Base-by-base conservation (phyloP, 2,888 invertebrate genomes). In the Mimumesa dahlbomi region DNA sequence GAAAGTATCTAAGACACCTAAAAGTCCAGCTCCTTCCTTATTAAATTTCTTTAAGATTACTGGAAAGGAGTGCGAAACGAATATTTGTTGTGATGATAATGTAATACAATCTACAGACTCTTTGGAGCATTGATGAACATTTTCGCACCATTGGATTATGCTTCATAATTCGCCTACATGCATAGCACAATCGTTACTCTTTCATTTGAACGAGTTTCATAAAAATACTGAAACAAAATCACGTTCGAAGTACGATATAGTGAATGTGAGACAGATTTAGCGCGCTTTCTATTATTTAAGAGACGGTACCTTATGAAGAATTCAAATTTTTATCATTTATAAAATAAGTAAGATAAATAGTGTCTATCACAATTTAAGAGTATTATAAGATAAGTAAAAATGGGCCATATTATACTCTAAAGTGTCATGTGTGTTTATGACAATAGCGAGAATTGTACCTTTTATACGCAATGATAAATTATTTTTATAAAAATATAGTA, bases 41-140 rank as follows among this genome's bases (percentile, higher is more conserved):
- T 53, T 87, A 5, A 74, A 87, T 25, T 88, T 85, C 16, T 86
- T 87, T 49, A 85, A 82, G 66, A 6, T 69, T 14, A 21, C 53
- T 14, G 73, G 21, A 22, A 80, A 69, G 5, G 64, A 67, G 6
- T 62, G 58, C n/a, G 64, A 75, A 25, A 53, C 71, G 4, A 62
- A 61, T 36, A 4, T 36, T 29, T 52, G 61, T 50, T 65, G 54
- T 7, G 56, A 74, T 21, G 38, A 46, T 38, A 16, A 49, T 50
- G 14, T 48, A 22, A 19, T 63, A 18, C 9, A 62, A 45, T 61
- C 69, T 13, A 36, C 54, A 13, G 48, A 50, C 40, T 45, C 45
- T 29, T 62, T 13, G 14, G 40, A 34, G 6, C 3, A 46, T 5
- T n/a, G 11, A 18, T 11, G 14, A 19, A 13, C 14, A 36, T 16